These are phyloP conservation scores for Ochotona princeps DNA, from an alignment of 2,113 vertebrate genomes.

Conservation along the genomic window DNA sequence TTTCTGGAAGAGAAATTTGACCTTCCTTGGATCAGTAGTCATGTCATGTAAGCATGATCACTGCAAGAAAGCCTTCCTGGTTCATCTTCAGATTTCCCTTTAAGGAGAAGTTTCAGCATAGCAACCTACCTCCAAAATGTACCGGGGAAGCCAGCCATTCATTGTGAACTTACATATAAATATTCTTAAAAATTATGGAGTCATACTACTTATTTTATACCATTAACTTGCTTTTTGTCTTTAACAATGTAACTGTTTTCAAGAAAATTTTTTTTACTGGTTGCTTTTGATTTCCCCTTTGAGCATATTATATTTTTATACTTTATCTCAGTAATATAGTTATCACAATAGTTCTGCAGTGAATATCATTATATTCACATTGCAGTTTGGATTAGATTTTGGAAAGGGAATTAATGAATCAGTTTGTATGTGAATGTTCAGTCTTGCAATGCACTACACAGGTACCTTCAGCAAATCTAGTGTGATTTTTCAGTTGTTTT, in stretches of 20 bases:
- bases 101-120: neutral
- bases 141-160: neutral
- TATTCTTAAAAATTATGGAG: constrained; percentile 24
- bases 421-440: neutral
- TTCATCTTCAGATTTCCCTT: neutral
- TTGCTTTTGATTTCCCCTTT: neutral
- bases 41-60: neutral
- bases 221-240: neutral
- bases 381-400: neutral
- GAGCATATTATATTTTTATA: neutral
- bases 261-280: neutral
- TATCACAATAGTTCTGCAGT: too few relatives aligned
- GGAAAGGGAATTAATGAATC: too few relatives aligned
- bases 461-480: too few relatives aligned
- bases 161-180: neutral
- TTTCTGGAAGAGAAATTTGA: neutral
- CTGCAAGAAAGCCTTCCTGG: neutral
- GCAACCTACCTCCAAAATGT: neutral
- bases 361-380: neutral
- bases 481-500: too few relatives aligned
- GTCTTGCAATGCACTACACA: too few relatives aligned
- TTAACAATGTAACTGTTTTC: neutral
- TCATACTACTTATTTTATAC: neutral
- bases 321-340: neutral
- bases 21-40: neutral